Evolutionary conservation across 2,888 invertebrate genomes (phyloP).

Genomic region (Dysmachus trigonus): DNA sequence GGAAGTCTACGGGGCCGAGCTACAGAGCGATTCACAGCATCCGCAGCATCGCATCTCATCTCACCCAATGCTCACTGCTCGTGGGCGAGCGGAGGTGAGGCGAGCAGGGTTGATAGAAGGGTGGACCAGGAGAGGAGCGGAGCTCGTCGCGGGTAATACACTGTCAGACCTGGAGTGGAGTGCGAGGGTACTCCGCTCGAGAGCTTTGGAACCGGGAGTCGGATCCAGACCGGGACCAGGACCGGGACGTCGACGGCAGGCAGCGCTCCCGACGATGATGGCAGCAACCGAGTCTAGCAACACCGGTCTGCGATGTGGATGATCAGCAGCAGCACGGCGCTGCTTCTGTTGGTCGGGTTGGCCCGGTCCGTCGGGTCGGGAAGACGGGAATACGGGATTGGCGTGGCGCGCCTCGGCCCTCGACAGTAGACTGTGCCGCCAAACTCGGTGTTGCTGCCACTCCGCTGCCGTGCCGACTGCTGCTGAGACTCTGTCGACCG

Average conservation of each 20-base stretch:
- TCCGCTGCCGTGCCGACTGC: background rate
- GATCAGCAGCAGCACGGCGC: background rate
- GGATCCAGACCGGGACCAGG: background rate
- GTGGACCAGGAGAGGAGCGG: background rate
- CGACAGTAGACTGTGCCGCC: background rate
- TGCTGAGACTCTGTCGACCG: background rate
- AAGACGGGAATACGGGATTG: background rate
- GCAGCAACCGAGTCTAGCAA: slow-evolving; percentile 6
- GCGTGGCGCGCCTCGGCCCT: background rate
- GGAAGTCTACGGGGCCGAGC: slow-evolving; percentile 3
- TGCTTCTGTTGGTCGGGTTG: background rate
- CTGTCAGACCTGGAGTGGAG: background rate
- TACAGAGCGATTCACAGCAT: background rate
- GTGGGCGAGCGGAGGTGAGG: background rate
- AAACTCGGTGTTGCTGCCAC: background rate
- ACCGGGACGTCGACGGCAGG: background rate
- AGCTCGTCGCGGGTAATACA: background rate
- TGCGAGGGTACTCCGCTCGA: background rate
- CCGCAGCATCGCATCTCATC: background rate
- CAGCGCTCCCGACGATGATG: background rate
- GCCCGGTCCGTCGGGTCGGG: background rate
- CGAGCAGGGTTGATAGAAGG: background rate
- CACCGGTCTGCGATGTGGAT: background rate
- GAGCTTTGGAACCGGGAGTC: background rate
- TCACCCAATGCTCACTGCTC: background rate